phyloP scores from a whole-genome alignment of 1,140 invertebrate species.

The Hirudo medicinalis region DNA sequence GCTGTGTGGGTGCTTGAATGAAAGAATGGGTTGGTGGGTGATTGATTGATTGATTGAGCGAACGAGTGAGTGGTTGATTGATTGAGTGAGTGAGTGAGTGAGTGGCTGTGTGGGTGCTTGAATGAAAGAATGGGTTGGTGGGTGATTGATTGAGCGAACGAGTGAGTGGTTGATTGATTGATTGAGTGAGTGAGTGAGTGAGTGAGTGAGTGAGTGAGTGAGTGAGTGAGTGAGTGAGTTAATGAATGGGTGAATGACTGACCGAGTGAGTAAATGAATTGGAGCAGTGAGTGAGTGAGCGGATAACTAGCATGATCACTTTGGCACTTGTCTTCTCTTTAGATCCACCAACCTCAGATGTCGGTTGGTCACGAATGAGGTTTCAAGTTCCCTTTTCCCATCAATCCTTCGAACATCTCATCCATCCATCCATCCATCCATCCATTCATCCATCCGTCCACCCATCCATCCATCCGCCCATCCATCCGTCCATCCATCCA shows the following conservation, averaged over 20 bases:
- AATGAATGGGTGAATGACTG: conserved; percentile 12
- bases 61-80: conserved; percentile 15
- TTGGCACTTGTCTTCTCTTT: too few species aligned
- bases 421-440: too few species aligned
- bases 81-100: conserved; percentile 15
- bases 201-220: too few species aligned
- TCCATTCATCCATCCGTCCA: too few species aligned
- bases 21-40: neutral
- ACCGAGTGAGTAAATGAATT: conserved; percentile 12
- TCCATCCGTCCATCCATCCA: too few species aligned
- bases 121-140: conserved; percentile 20
- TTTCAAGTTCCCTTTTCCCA: too few species aligned
- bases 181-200: neutral
- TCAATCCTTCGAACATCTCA: too few species aligned
- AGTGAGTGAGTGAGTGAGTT: too few species aligned
- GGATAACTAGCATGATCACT: conserved; percentile 4
- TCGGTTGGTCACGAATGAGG: too few species aligned
- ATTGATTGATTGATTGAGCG: conserved; percentile 9
- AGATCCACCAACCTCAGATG: too few species aligned
- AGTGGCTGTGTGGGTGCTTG: neutral
- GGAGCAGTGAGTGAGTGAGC: conserved; percentile 11
- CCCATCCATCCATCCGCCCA: too few species aligned
- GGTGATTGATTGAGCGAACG: too few species aligned
- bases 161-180: neutral
- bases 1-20: neutral